A percentile compares a stretch with the other conserved stretches of the same genome.
phyloP scores from a whole-genome alignment of 1,140 invertebrate genomes.

The Alviniconcha marisindica region DNA sequence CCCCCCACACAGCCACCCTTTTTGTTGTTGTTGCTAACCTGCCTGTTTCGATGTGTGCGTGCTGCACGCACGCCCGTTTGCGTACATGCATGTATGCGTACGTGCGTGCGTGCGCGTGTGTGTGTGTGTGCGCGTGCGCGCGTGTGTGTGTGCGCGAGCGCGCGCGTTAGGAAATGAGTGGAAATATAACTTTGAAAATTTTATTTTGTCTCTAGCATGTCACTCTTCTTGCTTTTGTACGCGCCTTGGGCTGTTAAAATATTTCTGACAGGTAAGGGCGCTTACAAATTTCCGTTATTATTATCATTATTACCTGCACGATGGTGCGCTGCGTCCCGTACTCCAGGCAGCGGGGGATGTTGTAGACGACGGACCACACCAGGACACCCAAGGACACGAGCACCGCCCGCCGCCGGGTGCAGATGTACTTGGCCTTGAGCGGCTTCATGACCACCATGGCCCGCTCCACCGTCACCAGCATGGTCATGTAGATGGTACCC shows the following conservation, averaged over 20 bases:
- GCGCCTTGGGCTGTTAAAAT: neutral
- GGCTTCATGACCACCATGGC: conserved; percentile 87
- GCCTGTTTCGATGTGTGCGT: too few relatives aligned
- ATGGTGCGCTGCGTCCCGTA: conserved; percentile 23
- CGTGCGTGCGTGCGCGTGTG: neutral
- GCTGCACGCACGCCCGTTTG: too few relatives aligned
- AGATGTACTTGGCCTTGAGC: conserved; percentile 86
- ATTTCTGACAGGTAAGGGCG: neutral
- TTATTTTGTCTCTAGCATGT: too few relatives aligned
- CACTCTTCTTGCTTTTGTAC: neutral
- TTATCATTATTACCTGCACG: neutral
- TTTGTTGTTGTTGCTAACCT: too few relatives aligned
- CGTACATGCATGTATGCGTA: neutral
- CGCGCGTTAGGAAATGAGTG: neutral
- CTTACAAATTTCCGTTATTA: neutral
- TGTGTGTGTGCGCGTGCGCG: neutral
- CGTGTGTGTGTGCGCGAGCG: neutral
- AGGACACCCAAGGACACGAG: conserved; percentile 81
- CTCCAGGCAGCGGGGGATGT: conserved; percentile 79
- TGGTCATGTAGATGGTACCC: conserved; percentile 90
- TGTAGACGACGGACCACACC: conserved; percentile 81
- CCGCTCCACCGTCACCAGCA: conserved; percentile 86
- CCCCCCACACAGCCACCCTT: too few relatives aligned
- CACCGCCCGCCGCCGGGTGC: conserved; percentile 80
- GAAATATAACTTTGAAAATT: neutral